Conservation (phyloP, 2,888 invertebrate genomes). For the Magallana nippona region DNA sequence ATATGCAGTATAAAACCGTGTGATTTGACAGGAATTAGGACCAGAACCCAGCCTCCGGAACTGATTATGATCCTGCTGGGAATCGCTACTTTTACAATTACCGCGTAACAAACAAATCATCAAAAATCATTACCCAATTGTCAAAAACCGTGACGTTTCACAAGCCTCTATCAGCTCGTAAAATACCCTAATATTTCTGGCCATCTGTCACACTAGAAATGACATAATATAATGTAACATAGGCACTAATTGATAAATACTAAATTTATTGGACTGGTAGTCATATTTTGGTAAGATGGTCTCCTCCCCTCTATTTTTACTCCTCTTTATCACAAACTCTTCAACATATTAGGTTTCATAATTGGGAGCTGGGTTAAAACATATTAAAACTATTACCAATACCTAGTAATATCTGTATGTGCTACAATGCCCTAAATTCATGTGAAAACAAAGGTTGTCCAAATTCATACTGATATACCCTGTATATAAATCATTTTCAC, state of each 20-base stretch:
- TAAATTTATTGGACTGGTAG: background rate
- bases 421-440: no score
- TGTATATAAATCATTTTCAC: no score
- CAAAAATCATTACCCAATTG: conserved; percentile 1
- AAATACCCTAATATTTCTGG: background rate
- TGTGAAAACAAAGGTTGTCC: no score
- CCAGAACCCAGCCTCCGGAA: background rate
- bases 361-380: no score
- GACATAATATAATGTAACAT: background rate
- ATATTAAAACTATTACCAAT: no score
- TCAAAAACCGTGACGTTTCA: background rate
- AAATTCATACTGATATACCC: no score
- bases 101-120: conserved; percentile 19
- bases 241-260: background rate
- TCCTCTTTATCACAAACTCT: no score
- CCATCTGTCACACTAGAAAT: conserved; percentile 15
- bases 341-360: no score
- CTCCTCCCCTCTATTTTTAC: no score
- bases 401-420: no score
- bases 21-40: background rate
- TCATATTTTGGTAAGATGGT: no score
- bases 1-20: background rate
- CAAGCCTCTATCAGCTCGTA: background rate
- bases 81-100: background rate
- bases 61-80: background rate